phyloP scores from a whole-genome alignment of 2,888 invertebrate genomes.

The Nephrotoma guestfalica region DNA sequence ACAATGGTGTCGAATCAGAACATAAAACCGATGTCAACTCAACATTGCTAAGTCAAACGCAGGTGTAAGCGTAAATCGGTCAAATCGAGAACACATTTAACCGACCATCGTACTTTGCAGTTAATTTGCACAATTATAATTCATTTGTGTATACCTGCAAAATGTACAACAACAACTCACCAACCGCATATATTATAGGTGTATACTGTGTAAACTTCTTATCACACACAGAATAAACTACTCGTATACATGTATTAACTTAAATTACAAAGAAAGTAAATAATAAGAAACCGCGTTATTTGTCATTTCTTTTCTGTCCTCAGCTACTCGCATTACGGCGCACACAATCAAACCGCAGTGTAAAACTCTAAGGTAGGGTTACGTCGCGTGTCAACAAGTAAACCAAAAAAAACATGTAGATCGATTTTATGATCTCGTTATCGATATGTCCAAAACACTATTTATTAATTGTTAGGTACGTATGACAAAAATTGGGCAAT shows the following conservation, averaged over 20 bases:
- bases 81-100: neutral
- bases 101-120: neutral
- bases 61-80: no score
- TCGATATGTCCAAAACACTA: neutral
- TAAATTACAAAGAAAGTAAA: neutral
- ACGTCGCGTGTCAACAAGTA: neutral
- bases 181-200: neutral
- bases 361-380: neutral
- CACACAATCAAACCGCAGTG: neutral
- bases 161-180: neutral
- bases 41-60: no score
- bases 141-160: neutral
- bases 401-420: neutral
- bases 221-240: neutral
- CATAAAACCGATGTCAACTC: no score
- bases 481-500: no score
- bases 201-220: neutral
- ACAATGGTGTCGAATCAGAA: no score
- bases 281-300: neutral
- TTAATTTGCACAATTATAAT: neutral
- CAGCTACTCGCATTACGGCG: neutral
- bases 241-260: neutral
- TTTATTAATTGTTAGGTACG: no score
- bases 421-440: neutral
- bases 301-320: neutral